Conservation (phyloP, 2,113 vertebrate species). For the Tachuris rubrigastra region DNA sequence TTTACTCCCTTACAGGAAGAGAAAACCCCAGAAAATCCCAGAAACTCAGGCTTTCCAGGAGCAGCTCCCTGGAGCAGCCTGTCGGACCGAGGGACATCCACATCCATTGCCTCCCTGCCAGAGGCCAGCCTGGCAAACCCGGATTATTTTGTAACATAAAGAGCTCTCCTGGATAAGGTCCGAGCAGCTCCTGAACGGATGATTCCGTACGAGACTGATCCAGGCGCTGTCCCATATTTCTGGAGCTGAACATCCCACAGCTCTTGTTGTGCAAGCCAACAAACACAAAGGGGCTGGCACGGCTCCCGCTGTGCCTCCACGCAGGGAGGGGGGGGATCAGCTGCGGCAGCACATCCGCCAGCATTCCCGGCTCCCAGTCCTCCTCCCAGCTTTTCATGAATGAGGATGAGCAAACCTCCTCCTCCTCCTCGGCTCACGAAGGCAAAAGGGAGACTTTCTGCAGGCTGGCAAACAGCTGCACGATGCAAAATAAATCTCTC, state of each 20-base stretch:
- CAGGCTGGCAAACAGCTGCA: not conserved
- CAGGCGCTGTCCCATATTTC: not conserved
- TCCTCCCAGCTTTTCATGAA: not conserved
- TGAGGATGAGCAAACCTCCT: not conserved
- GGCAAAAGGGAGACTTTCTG: not conserved
- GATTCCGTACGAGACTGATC: not conserved
- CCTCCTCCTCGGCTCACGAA: rapidly evolving
- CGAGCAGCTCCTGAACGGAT: not conserved
- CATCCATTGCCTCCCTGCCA: not conserved
- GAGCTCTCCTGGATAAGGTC: not conserved
- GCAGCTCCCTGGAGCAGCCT: not conserved
- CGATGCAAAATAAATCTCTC: rapidly evolving
- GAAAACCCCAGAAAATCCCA: not conserved
- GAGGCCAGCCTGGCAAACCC: not conserved
- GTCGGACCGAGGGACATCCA: rapidly evolving
- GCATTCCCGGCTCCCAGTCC: not conserved
- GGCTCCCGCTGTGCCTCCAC: not conserved
- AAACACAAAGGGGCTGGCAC: constrained; percentile 25
- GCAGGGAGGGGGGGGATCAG: not conserved
- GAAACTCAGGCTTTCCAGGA: not conserved
- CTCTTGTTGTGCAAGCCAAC: not conserved
- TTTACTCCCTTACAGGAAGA: rapidly evolving
- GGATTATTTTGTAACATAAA: not conserved
- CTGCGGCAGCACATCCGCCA: not conserved
- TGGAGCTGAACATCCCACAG: not conserved